Evolutionary conservation across 2,888 invertebrate species (phyloP), one percentile per base, ranked within the genome.

Genomic region (Octodonta nipae): DNA sequence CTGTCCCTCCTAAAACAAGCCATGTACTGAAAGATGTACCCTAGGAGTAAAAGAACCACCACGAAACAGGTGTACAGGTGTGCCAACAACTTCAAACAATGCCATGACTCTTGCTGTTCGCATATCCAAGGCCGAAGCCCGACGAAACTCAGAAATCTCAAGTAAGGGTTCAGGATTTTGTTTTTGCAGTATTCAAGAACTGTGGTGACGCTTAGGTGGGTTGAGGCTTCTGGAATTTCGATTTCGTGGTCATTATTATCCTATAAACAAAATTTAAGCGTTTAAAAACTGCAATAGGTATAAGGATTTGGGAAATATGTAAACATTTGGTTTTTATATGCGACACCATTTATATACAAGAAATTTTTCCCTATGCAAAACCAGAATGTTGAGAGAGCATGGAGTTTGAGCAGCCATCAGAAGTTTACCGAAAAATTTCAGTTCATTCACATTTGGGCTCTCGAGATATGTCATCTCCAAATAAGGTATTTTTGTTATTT

Each of bases 171-270:
- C 34, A 86, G 63, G 55, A 86, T 81, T 73, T 81, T 83, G 33
- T 72, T 73, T 64, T 86, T 83, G 65, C 86, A 86, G 52, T 82
- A 83, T 55, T 74, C 73, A 54, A 86, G 67, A 43, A 84, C 74
- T 6, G 81, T 80, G 7, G 84, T 82, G 15, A 82, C 81, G 47
- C 80, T 82, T 58, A 75, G 67, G 44, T 73, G 71, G 44, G 75
- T 45, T 14, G 47, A 49, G 28, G 43, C 43, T 36, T 57, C 56
- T 28, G 48, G 46, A 24, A 49, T 71, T 37, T 77, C 75, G 39
- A 71, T 71, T 51, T 80, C 79, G 1, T 71, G 69, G 45, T 77
- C 73, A 59, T 79, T 78, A 37, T 76, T 78, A 45, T 77, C 73
- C 78, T 79, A 56, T 47, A 47, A 49, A 22, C 36, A 12, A 26